Conservation (phyloP, 2,888 invertebrate species). For the Achlya flavicornis region DNA sequence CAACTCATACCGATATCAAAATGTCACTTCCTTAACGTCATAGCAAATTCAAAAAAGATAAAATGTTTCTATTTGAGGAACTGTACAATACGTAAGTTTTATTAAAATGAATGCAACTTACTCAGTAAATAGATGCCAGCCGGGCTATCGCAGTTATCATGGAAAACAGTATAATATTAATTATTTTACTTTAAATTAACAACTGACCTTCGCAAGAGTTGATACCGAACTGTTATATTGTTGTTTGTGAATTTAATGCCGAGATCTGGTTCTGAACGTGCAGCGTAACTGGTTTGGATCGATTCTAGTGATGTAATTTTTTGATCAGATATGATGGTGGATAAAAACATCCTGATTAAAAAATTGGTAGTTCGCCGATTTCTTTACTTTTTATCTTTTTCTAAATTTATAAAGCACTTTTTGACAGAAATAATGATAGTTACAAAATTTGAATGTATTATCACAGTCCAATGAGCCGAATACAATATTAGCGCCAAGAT, state of each 20-base stretch:
- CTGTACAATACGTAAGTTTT: background rate
- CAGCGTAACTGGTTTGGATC: background rate
- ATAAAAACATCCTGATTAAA: too few species aligned
- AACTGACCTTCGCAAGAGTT: background rate
- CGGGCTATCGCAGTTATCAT: background rate
- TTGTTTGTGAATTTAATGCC: background rate
- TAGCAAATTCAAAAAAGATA: too few species aligned
- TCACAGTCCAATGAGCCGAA: too few species aligned
- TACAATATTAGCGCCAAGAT: too few species aligned
- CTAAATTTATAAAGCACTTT: too few species aligned
- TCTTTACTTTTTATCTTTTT: too few species aligned
- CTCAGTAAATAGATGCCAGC: background rate
- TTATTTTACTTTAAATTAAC: background rate
- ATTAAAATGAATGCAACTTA: background rate
- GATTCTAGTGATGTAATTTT: background rate
- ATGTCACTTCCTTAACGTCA: background rate
- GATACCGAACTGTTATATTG: conserved; percentile 3
- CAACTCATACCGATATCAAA: background rate
- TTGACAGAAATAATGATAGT: too few species aligned
- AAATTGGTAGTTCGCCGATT: too few species aligned
- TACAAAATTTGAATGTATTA: too few species aligned
- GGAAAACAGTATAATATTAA: background rate
- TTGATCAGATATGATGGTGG: background rate
- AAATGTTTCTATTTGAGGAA: too few species aligned
- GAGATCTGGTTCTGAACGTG: conserved; percentile 1